A percentile compares a stretch with the other conserved stretches of the same genome.
Evolutionary conservation across 2,113 vertebrate species (phyloP).

Genomic region (Terrapene triunguis): DNA sequence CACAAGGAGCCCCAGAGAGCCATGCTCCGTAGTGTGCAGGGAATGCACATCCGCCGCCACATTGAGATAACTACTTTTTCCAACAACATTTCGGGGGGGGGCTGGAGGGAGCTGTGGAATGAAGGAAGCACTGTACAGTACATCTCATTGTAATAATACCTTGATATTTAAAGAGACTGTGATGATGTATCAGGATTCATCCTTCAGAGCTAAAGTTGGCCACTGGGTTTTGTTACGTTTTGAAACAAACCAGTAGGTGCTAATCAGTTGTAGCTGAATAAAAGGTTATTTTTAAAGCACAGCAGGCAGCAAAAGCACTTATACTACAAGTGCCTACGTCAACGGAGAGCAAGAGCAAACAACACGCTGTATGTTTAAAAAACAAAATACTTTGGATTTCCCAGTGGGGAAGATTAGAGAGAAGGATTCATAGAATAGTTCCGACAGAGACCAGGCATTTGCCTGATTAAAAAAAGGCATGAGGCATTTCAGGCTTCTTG

Average conservation of each 20-base stretch:
- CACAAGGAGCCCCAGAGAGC: background rate
- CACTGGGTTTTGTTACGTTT: background rate
- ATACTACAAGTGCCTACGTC: background rate
- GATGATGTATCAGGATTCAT: background rate
- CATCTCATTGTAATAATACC: background rate
- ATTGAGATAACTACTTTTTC: background rate
- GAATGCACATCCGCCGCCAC: background rate
- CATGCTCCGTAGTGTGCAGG: background rate
- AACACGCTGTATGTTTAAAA: fast-evolving
- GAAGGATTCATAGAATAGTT: background rate
- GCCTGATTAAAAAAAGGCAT: background rate
- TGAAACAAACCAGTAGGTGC: background rate
- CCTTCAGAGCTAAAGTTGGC: background rate
- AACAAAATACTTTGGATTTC: background rate
- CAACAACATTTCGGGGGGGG: background rate
- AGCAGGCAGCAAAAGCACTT: background rate
- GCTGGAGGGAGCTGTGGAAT: background rate
- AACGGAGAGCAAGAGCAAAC: background rate
- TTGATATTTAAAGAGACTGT: no score
- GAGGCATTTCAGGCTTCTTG: background rate
- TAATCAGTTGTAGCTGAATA: background rate
- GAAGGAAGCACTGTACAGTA: background rate
- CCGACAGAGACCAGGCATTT: background rate
- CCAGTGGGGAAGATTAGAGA: background rate
- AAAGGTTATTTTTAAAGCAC: background rate